These are phyloP conservation scores for Cavia aperea DNA, from an alignment of 2,113 vertebrate genomes.

Conservation along the genomic window DNA sequence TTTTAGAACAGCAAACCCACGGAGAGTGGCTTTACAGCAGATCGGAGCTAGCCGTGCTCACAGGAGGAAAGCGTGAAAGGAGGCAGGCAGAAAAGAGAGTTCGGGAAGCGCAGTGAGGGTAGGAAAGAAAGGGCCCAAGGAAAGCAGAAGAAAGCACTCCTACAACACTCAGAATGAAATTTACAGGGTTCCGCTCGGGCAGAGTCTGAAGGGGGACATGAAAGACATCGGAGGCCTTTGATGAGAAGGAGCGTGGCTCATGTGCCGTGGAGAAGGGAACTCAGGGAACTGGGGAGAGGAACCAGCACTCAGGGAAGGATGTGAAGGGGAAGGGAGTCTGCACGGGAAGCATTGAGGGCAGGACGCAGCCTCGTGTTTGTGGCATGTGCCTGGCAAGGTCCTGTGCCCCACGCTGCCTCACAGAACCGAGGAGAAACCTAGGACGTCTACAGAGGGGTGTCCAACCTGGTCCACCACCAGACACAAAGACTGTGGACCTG, in stretches of 20 bases:
- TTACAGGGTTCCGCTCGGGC: background rate
- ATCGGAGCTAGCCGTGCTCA: background rate
- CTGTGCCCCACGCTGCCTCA: background rate
- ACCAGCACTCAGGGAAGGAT: background rate
- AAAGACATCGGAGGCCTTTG: background rate
- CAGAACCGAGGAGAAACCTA: too few relatives aligned
- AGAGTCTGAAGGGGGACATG: background rate
- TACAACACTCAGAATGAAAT: background rate
- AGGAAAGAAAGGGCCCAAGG: background rate
- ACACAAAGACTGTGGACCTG: background rate
- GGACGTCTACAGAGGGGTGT: fast-evolving
- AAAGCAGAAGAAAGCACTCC: background rate
- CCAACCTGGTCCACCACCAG: background rate
- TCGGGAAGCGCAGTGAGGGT: background rate
- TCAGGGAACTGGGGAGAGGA: too few relatives aligned
- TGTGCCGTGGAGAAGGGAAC: background rate
- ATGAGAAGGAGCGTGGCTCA: background rate
- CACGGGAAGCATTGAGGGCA: background rate
- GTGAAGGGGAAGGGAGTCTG: background rate
- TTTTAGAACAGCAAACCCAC: background rate
- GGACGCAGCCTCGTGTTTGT: background rate
- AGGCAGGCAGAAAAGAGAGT: background rate
- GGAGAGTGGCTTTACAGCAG: background rate
- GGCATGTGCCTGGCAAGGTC: background rate
- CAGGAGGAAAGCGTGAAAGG: background rate